A percentile compares a stretch with the other conserved stretches of the same genome.
phyloP scores from a whole-genome alignment of 1,140 invertebrate genomes.

The Ctenoplectra terminalis region DNA sequence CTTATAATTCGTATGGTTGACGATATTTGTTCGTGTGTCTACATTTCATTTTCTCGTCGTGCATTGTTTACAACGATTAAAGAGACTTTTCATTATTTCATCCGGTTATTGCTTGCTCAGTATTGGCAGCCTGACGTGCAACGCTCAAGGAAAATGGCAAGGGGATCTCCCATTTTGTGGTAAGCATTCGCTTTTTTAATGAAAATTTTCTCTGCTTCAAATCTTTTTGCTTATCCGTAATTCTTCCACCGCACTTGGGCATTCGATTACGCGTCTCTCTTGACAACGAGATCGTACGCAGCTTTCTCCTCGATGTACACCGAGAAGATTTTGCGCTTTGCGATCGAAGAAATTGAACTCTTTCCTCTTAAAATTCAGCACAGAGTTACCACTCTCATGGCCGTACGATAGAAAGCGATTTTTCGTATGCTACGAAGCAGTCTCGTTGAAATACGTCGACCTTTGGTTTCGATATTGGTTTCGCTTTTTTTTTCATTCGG shows the following conservation, averaged over 20 bases:
- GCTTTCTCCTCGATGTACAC: conserved; percentile 25
- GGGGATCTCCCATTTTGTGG: conserved; percentile 93
- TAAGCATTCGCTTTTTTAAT: conserved; percentile 78
- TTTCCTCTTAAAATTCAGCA: conserved; percentile 33
- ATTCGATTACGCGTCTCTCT: conserved; percentile 1
- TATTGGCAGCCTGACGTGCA: conserved; percentile 86
- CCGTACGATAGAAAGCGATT: conserved; percentile 35
- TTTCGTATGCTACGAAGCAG: neutral
- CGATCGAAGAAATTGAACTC: conserved; percentile 31
- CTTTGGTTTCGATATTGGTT: conserved; percentile 1
- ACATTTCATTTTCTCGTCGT: conserved; percentile 9
- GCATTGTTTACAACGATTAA: conserved; percentile 17
- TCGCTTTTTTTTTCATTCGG: neutral
- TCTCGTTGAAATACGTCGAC: conserved; percentile 2
- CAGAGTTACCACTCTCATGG: neutral
- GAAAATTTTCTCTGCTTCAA: neutral
- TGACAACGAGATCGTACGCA: conserved; percentile 17
- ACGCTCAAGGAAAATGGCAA: conserved; percentile 88
- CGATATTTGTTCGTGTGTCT: conserved; percentile 14
- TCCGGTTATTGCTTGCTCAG: conserved; percentile 72
- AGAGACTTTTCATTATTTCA: conserved; percentile 9
- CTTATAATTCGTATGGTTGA: conserved; percentile 27
- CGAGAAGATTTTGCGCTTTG: neutral
- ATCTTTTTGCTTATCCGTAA: neutral
- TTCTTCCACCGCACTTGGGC: neutral